Base-by-base conservation (phyloP, 2,888 invertebrate species). In the Thereva nobilitata region DNA sequence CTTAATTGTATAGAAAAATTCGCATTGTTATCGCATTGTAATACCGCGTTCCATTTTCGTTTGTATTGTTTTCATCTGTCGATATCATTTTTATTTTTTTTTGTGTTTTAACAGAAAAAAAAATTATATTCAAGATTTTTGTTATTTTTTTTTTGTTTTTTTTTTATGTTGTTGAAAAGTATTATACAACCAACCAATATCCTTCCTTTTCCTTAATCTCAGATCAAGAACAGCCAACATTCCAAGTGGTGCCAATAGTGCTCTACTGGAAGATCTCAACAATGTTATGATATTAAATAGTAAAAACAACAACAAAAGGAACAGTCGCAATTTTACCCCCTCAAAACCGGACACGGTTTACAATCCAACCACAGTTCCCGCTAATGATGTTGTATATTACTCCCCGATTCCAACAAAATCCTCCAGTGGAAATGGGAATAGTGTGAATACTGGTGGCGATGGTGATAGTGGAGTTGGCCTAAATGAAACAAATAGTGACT, bases 281-380 rank as follows among this genome's bases (percentile, higher is more conserved):
- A 57, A 50, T 38, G 41, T 47, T 37, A 66, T 45, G 38, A 56
- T 41, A 3, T 40, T 37, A 42, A 63, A 50, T 41, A 63, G 23
- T 7, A 47, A 64, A 12, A 55, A 38, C n/a, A 12, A 7, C 41
- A 55, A 55, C 23, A 64, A 23, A 38, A 54, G 45, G 38, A 47
- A 64, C 23, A 47, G 37, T 37, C 9, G n/a, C 35, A 55, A 42
- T 47, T 37, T 37, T 59, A 37, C 57, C 57, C 8, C 37, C 45
- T 53, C 59, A 49, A 10, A 50, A 61, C 23, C 23, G 37, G 78
- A 79, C 67, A 76, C 77, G 67, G 80, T 80, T 41, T 80, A 79
- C 63, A 79, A 79, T 74, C 76, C 80, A 5, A 80, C 79, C n/a
- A 80, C 79, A 5, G 72, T 75, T 54, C 78, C 80, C 3, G 7